A percentile compares a stretch with the other conserved stretches of the same genome.
Conservation (phyloP, 2,113 vertebrate genomes). For the Oreochromis spilurus region DNA sequence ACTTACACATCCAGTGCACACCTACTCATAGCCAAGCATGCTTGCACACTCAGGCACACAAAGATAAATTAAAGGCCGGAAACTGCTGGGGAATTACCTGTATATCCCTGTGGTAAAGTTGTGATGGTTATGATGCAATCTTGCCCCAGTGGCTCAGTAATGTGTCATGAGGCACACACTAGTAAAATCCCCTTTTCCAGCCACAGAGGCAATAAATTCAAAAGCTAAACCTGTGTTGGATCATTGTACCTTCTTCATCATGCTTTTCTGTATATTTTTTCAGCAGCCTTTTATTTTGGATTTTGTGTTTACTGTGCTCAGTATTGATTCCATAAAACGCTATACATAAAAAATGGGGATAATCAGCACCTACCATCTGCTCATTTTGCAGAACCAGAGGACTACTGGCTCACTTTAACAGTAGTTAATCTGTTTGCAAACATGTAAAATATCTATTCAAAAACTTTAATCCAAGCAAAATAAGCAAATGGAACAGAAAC, state of each 20-base stretch:
- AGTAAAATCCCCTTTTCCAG: not conserved
- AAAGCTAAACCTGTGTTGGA: not conserved
- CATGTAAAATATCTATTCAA: not conserved
- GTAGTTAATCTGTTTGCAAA: not conserved
- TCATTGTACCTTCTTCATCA: not conserved
- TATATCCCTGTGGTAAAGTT: conserved; percentile 11
- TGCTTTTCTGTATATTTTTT: not conserved
- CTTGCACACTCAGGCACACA: not conserved
- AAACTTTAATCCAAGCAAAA: not conserved
- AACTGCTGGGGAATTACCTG: not conserved
- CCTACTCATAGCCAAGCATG: not conserved
- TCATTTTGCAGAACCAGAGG: not conserved
- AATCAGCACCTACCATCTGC: not conserved
- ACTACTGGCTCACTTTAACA: not conserved
- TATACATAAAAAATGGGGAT: not conserved
- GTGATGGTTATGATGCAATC: conserved; percentile 1
- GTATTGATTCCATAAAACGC: not conserved
- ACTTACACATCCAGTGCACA: not conserved
- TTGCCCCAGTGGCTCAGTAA: conserved; percentile 28
- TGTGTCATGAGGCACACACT: not conserved
- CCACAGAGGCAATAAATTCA: not conserved
- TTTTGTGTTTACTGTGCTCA: not conserved
- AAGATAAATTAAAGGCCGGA: not conserved
- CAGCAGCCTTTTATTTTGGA: not conserved
- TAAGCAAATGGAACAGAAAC: not conserved